Conservation (phyloP, 2,113 vertebrate species). For the Mirounga angustirostris region DNA sequence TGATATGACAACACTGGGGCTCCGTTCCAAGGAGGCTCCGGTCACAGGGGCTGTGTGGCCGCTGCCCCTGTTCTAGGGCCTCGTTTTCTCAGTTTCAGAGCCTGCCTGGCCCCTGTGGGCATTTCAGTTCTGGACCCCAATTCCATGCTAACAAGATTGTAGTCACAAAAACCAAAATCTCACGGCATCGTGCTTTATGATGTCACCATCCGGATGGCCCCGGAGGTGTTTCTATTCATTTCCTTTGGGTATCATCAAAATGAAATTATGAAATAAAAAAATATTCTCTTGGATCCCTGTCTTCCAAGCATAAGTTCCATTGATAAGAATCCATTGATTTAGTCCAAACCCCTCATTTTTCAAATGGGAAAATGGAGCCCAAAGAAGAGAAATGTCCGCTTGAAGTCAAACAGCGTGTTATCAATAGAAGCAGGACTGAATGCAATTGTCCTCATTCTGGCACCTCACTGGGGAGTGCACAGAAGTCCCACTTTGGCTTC, state of each 20-base stretch:
- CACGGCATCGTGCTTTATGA: not conserved
- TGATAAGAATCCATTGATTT: not conserved
- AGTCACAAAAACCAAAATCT: not conserved
- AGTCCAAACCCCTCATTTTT: not conserved
- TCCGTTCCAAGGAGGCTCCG: not conserved
- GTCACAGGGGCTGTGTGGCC: rapidly evolving
- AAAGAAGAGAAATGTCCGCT: not conserved
- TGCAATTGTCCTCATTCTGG: not conserved
- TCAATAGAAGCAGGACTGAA: not conserved
- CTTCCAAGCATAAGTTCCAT: not conserved
- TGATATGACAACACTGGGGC: not conserved
- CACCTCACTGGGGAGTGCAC: not conserved
- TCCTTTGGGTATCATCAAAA: not conserved
- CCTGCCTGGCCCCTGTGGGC: not conserved
- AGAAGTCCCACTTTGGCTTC: not conserved
- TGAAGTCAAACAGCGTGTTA: not conserved
- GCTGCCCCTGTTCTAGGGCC: not conserved
- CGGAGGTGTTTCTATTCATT: not conserved
- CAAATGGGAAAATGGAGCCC: not conserved
- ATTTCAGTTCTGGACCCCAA: not conserved
- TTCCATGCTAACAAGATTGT: not conserved
- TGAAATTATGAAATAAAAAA: not conserved
- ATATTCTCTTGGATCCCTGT: not conserved
- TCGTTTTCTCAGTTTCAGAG: not conserved
- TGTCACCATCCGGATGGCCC: not conserved